phyloP scores from a whole-genome alignment of 1,140 invertebrate genomes.

The Drosophila truncata region DNA sequence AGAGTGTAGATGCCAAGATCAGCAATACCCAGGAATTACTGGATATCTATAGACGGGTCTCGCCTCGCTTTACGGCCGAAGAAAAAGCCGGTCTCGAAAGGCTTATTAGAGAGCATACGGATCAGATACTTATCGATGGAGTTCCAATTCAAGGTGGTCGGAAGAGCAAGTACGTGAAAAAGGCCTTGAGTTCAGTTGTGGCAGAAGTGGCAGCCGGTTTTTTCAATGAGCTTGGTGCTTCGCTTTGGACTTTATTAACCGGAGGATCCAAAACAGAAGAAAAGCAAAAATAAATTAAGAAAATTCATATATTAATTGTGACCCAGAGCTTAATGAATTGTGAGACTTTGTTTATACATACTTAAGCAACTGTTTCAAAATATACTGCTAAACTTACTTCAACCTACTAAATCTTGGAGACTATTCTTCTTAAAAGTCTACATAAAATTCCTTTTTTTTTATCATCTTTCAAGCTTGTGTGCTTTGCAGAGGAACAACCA shows the following conservation, averaged over 20 bases:
- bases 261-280: neutral
- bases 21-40: slow-evolving; percentile 6
- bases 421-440: neutral
- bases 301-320: no score
- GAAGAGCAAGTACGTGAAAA: neutral
- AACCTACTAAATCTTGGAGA: neutral
- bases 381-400: no score
- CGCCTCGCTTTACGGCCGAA: neutral
- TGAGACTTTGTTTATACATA: no score
- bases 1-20: slow-evolving; percentile 2
- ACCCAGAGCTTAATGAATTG: no score
- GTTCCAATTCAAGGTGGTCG: slow-evolving; percentile 1
- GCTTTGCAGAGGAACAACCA: neutral
- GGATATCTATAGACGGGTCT: neutral
- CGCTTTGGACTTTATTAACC: neutral
- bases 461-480: neutral
- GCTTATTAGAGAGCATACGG: neutral
- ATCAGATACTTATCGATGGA: slow-evolving; percentile 1
- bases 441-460: neutral
- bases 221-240: neutral
- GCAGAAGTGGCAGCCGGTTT: neutral
- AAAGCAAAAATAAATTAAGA: neutral
- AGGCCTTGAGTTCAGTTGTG: neutral
- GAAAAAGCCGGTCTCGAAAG: neutral
- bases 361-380: no score